Conservation (phyloP, 2,797 vertebrate species). For the Hybognathus amarus region DNA sequence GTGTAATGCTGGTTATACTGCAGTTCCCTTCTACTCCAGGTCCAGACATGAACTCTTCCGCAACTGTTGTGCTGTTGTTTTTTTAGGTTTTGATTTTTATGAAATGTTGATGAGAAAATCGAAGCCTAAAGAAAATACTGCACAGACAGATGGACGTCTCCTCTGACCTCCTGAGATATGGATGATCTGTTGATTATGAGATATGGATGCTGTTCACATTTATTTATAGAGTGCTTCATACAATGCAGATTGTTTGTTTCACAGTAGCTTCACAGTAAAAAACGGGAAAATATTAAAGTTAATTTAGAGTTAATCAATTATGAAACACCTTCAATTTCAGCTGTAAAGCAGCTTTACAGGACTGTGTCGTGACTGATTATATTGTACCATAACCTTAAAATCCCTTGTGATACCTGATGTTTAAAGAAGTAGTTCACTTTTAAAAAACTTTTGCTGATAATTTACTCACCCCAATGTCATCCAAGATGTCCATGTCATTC, state of each 20-base stretch:
- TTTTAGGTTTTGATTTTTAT: constrained; percentile 87
- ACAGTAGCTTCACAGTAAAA: neutral
- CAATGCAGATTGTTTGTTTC: neutral
- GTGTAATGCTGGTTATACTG: neutral
- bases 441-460: no score
- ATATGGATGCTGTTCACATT: neutral
- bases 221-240: neutral
- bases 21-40: neutral
- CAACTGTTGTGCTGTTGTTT: constrained; percentile 75
- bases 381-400: neutral
- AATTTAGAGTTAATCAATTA: no score
- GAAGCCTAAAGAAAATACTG: constrained; percentile 80
- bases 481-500: no score
- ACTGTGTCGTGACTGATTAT: neutral
- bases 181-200: neutral
- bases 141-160: constrained; percentile 54
- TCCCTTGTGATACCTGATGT: neutral
- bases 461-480: no score
- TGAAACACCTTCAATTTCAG: neutral
- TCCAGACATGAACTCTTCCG: neutral
- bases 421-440: no score
- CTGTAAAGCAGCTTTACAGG: neutral
- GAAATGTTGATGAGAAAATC: constrained; percentile 74
- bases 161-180: neutral
- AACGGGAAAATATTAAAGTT: neutral